phyloP scores from a whole-genome alignment of 23 tunicate genomes.

The Aplidium turbinatum region DNA sequence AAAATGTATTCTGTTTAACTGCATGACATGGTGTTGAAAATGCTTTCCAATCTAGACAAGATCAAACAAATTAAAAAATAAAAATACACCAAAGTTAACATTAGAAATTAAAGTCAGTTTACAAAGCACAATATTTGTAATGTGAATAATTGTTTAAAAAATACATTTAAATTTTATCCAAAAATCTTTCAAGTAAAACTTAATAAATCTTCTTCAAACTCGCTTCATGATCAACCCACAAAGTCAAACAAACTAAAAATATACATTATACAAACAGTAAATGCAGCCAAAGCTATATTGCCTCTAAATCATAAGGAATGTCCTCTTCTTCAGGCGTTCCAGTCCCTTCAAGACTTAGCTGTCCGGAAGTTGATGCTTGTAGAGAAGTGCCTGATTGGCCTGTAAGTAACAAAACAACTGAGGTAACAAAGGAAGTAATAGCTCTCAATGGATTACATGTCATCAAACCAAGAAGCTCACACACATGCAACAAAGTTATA shows the following conservation, averaged over 20 bases:
- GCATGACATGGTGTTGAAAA: too few relatives aligned
- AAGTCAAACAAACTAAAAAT: neutral
- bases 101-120: neutral
- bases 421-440: too few relatives aligned
- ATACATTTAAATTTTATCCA: too few relatives aligned
- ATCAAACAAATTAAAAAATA: neutral
- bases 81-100: neutral
- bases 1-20: too few relatives aligned
- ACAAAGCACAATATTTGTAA: neutral
- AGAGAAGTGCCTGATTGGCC: conserved; percentile 6
- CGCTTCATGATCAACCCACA: neutral
- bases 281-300: neutral
- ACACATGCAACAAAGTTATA: too few relatives aligned
- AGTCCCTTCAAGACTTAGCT: neutral
- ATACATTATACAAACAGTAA: neutral
- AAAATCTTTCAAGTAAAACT: too few relatives aligned
- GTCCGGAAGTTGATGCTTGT: conserved; percentile 20
- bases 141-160: too few relatives aligned
- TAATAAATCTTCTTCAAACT: too few relatives aligned
- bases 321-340: conserved; percentile 59
- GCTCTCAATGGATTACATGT: too few relatives aligned
- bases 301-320: conserved; percentile 35
- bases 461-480: neutral
- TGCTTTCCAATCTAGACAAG: too few relatives aligned
- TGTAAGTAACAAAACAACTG: neutral